Base-by-base conservation (phyloP, 2,113 vertebrate genomes). In the Kryptolebias marmoratus region DNA sequence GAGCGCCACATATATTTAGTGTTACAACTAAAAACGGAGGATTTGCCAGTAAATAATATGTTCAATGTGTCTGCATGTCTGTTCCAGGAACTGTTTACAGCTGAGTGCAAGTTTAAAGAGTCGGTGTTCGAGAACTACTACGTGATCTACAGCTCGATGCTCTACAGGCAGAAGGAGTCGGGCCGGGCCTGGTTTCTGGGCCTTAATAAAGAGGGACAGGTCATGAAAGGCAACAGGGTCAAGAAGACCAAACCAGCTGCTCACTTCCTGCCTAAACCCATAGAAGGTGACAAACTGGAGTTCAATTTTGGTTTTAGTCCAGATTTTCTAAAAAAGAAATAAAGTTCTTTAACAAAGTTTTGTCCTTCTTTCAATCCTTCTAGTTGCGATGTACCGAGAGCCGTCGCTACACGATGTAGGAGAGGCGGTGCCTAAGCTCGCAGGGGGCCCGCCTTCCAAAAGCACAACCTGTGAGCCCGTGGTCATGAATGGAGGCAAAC, bases 71-170 rank as follows among this genome's bases (percentile, higher is more conserved):
- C 31, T 68, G 42, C 73, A 3, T 78, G 28, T 64, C 4, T 81
- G 0, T 71, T 28, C 69, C 91, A 99, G 97, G 97, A 99, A 94
- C 95, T 98, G 94, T 99, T 98, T 93, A 99, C 97, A 60, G 94
- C 96, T 1, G 97, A 99, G 93, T 99, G 97, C 93, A 98, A 98
- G 93, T 99, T 99, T 90, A 99, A 99, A 92, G 97, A 99, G 92
- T 98, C 97, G 7, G 97, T 99, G 92, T 99, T 98, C 81, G 97
- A 98, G 94, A 99, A 98, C 91, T 99, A 99, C 93, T 99, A 99
- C 79, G 97, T 99, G 90, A 97, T 98, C 94, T 99, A 99, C 94
- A 98, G 97, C 84, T 99, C 97, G 54, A 98, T 98, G 97, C 95
- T 98, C 68, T 99, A 99, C 91, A 95, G 97, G 91, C 97, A 99